Evolutionary conservation across 2,113 vertebrate species (phyloP).

Genomic region (Phoenicopterus ruber): DNA sequence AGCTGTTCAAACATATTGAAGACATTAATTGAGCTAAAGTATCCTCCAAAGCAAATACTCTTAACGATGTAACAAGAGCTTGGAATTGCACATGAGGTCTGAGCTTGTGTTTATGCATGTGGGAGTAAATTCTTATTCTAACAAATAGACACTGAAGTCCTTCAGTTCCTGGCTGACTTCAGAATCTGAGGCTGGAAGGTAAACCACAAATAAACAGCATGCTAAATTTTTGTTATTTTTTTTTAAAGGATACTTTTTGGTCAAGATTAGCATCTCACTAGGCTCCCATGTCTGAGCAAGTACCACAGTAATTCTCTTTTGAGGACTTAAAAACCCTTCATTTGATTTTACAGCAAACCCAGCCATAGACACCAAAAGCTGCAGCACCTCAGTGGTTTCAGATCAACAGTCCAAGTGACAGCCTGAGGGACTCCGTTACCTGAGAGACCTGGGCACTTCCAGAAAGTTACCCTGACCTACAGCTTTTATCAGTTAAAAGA

Average conservation of each 20-base stretch:
- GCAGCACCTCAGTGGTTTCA: neutral
- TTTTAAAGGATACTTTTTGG: neutral
- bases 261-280: neutral
- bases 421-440: neutral
- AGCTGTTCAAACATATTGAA: neutral
- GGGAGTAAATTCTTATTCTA: neutral
- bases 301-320: neutral
- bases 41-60: neutral
- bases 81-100: neutral
- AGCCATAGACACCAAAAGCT: neutral
- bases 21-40: neutral
- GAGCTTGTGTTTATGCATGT: neutral
- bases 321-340: neutral
- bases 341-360: neutral
- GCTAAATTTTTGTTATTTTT: neutral
- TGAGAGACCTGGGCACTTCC: neutral
- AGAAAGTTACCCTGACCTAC: neutral
- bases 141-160: neutral
- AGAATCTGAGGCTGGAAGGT: neutral
- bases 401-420: neutral
- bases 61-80: accelerated
- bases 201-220: neutral
- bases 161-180: neutral
- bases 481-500: neutral
- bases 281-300: neutral